Evolutionary conservation across 2,888 invertebrate species (phyloP).

Genomic region (Biston stratarius): DNA sequence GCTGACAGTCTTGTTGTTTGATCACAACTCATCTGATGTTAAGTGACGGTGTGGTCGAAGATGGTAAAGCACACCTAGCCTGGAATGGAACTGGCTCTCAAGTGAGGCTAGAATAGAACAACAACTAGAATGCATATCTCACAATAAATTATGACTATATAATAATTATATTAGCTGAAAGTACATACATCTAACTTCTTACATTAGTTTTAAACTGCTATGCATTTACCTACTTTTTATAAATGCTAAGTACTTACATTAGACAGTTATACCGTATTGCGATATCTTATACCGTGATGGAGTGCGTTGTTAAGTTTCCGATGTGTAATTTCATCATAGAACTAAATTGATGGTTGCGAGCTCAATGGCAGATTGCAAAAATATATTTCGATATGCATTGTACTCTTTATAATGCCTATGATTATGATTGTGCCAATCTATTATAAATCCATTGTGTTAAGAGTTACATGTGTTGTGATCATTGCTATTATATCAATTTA

Average conservation of each 20-base stretch:
- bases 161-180: too few relatives aligned
- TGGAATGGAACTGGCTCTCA: too few relatives aligned
- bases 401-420: conserved; percentile 26
- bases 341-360: conserved; percentile 12
- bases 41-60: too few relatives aligned
- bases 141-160: too few relatives aligned
- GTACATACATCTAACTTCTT: too few relatives aligned
- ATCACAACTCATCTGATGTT: too few relatives aligned
- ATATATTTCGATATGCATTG: conserved; percentile 29
- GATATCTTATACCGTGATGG: conserved; percentile 4
- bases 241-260: background rate
- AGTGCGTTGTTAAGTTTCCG: background rate
- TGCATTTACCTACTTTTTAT: background rate
- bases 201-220: too few relatives aligned
- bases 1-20: too few relatives aligned
- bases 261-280: conserved; percentile 11
- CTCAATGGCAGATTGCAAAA: conserved; percentile 29
- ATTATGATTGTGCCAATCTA: conserved; percentile 30
- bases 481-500: conserved; percentile 27
- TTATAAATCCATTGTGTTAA: conserved; percentile 30
- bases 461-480: conserved; percentile 9
- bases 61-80: too few relatives aligned
- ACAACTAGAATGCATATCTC: too few relatives aligned
- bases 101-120: too few relatives aligned
- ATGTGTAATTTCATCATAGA: conserved; percentile 15